phyloP scores from a whole-genome alignment of 2,113 vertebrate species.

The Cariama cristata region DNA sequence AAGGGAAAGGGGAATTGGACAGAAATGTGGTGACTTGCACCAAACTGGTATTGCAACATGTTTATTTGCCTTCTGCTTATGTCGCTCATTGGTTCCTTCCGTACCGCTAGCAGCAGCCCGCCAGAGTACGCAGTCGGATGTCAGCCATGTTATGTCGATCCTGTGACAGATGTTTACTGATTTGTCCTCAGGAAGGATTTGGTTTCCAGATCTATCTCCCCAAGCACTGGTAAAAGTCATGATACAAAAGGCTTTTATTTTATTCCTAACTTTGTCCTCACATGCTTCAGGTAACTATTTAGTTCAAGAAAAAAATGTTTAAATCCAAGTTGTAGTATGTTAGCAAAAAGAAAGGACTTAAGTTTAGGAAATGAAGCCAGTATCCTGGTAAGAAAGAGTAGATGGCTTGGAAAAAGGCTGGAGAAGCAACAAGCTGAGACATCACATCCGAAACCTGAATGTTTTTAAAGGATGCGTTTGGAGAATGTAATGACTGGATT shows the following conservation, averaged over 20 bases:
- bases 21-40: background rate
- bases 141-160: background rate
- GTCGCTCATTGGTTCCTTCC: background rate
- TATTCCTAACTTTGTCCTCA: background rate
- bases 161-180: background rate
- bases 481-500: background rate
- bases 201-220: background rate
- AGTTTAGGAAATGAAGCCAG: background rate
- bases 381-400: background rate
- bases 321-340: background rate
- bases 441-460: background rate
- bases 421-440: background rate
- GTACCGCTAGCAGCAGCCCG: background rate
- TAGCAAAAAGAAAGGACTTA: background rate
- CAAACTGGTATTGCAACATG: background rate
- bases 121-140: background rate
- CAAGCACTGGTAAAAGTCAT: background rate
- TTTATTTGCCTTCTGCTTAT: background rate
- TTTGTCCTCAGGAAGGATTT: constrained; percentile 4
- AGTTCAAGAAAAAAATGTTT: background rate
- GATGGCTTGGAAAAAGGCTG: background rate
- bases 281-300: background rate
- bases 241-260: background rate
- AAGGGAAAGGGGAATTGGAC: background rate
- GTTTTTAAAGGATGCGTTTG: background rate